These are phyloP conservation scores for Oreohelix idahoensis DNA, from an alignment of 1,140 invertebrate species.

Conservation along the genomic window DNA sequence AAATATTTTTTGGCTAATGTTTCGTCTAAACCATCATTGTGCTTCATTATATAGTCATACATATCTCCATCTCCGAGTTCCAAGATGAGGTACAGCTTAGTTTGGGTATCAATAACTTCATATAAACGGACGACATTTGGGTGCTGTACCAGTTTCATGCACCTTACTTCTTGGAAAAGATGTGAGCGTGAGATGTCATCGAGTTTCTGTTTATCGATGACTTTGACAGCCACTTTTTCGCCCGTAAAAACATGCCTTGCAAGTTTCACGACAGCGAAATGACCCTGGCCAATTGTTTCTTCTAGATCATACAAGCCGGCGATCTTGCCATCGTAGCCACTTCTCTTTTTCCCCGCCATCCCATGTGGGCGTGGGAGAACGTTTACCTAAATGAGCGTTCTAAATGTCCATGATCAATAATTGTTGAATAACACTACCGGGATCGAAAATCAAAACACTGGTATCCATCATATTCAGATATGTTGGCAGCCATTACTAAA, in stretches of 20 bases:
- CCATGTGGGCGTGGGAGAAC: background rate
- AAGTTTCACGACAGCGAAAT: conserved; percentile 99
- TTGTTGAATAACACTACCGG: background rate
- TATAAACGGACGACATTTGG: conserved; percentile 97
- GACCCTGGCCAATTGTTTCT: conserved; percentile 86
- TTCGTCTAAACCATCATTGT: conserved; percentile 81
- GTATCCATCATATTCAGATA: conserved; percentile 34
- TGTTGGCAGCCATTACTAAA: conserved; percentile 43
- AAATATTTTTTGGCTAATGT: conserved; percentile 91
- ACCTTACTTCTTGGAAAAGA: conserved; percentile 94
- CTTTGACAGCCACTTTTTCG: conserved; percentile 90
- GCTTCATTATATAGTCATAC: conserved; percentile 99
- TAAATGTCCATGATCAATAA: background rate
- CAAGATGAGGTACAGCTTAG: conserved; percentile 84
- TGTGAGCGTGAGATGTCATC: conserved; percentile 97
- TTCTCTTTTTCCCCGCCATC: conserved; percentile 57
- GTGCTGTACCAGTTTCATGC: conserved; percentile 99
- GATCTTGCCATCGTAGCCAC: conserved; percentile 85
- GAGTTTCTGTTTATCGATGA: conserved; percentile 98
- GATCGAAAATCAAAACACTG: conserved; percentile 8
- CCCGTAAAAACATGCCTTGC: conserved; percentile 99
- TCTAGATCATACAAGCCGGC: conserved; percentile 97
- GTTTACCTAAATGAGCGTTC: background rate
- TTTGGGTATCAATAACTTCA: conserved; percentile 97
- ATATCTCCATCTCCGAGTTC: conserved; percentile 99